Evolutionary conservation across 2,113 vertebrate genomes (phyloP), one percentile per base, ranked within the genome.

Genomic region (Abramis brama): DNA sequence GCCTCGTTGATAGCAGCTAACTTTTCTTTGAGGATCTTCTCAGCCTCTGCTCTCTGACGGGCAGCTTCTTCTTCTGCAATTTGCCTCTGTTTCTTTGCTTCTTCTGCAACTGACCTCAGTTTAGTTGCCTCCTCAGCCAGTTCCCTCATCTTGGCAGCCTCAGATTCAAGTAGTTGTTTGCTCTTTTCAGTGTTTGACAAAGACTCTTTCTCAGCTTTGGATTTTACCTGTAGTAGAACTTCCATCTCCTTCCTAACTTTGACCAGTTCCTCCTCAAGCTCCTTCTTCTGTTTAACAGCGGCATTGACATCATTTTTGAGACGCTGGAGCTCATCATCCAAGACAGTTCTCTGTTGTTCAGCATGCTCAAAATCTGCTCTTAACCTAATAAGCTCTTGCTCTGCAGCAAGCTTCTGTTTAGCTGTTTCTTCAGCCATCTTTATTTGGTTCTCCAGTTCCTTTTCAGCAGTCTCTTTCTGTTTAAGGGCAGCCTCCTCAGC

Each of bases 351-450:
- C 89, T 98, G 98, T 88, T 99, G 97, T 57, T 97, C 96, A 0
- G 97, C 94, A 0, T 97, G 97, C 13, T 99, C 97, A 11, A 97
- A 96, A 93, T 97, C 96, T 0, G 96, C 95, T 86, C 97, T 97
- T 23, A 99, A 91, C 6, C 97, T 95, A 59, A 99, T 97, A 60
- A 98, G 95, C 84, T 99, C 98, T 84, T 99, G 97, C 83, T 99
- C 98, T 0, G 98, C 97, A 0, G 91, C 92, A 15, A 99, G 94
- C 68, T 96, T 97, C 62, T 99, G 97, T 87, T 96, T 95, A 0
- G 97, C 96, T 0, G 97, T 96, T 70, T 96, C 96, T 82, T 99
- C 97, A 0, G 98, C 97, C 86, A 97, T 91, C 80, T 93, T 94
- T 84, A 96, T 95, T 92, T 99, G 98, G 86, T 94, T 97, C 50